These are phyloP conservation scores for Dysdera silvatica DNA, from an alignment of 1,140 invertebrate genomes.

Conservation along the genomic window DNA sequence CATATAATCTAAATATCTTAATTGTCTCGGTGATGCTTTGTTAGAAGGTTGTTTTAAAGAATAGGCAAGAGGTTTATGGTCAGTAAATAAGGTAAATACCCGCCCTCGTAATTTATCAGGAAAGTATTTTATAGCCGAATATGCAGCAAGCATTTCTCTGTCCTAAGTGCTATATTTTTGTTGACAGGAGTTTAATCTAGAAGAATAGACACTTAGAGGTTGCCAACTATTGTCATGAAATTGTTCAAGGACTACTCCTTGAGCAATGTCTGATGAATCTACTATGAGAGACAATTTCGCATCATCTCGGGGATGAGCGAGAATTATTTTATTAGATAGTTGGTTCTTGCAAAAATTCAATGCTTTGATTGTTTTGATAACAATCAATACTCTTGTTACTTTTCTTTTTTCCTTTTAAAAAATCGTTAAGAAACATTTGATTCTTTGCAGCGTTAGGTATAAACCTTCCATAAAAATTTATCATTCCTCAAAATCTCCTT, in stretches of 20 bases:
- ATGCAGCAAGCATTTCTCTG: slow-evolving; percentile 47
- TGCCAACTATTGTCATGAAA: background rate
- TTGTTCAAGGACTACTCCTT: background rate
- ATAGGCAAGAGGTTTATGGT: slow-evolving; percentile 38
- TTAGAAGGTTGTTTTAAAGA: slow-evolving; percentile 22
- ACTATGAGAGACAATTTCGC: background rate
- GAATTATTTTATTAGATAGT: background rate
- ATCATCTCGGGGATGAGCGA: background rate
- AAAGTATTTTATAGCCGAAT: slow-evolving; percentile 44
- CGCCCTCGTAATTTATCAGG: slow-evolving; percentile 45
- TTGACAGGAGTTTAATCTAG: slow-evolving; percentile 39
- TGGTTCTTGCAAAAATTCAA: background rate
- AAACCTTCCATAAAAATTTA: slow-evolving; percentile 1
- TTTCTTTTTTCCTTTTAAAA: background rate
- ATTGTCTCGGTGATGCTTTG: background rate
- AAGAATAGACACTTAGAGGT: slow-evolving; percentile 40
- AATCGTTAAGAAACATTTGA: background rate
- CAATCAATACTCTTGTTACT: background rate
- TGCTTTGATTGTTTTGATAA: background rate
- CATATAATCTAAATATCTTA: background rate
- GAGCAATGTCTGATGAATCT: background rate
- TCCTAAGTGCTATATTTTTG: slow-evolving; percentile 44
- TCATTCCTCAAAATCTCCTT: background rate
- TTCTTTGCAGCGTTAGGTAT: background rate
- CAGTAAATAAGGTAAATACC: slow-evolving; percentile 34